phyloP scores from a whole-genome alignment of 1,140 invertebrate species.

The Amyelois transitella region DNA sequence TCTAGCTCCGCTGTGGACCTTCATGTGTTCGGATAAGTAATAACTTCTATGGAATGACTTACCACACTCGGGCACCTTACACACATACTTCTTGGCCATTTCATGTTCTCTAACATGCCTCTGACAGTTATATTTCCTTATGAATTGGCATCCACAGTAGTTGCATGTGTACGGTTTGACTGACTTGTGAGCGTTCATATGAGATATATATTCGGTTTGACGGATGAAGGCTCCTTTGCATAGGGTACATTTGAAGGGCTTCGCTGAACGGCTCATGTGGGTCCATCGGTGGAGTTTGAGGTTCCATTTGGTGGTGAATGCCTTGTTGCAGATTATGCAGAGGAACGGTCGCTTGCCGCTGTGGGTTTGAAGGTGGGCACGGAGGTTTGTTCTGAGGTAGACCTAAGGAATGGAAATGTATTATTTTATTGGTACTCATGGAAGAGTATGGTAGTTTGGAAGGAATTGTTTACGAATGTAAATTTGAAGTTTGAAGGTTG shows the following conservation, averaged over 20 bases:
- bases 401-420: conserved; percentile 50
- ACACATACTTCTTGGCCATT: conserved; percentile 90
- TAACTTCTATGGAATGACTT: conserved; percentile 91
- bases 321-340: conserved; percentile 89
- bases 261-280: conserved; percentile 86
- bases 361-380: conserved; percentile 87
- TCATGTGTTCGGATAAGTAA: conserved; percentile 89
- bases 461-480: too few species aligned
- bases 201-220: conserved; percentile 85
- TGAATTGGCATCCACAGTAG: conserved; percentile 94
- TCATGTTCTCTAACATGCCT: conserved; percentile 94
- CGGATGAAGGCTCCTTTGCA: conserved; percentile 89
- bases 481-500: too few species aligned
- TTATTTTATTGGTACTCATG: not conserved
- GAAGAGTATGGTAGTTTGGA: not conserved
- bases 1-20: conserved; percentile 87
- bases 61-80: conserved; percentile 84
- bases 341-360: conserved; percentile 83
- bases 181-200: conserved; percentile 88
- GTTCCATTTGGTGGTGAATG: conserved; percentile 92
- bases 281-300: conserved; percentile 91
- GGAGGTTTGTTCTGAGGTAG: conserved; percentile 84
- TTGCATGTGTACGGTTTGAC: conserved; percentile 92
- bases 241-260: conserved; percentile 89
- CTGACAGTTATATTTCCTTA: conserved; percentile 93